Conservation (phyloP, 2,888 invertebrate genomes). For the Acanthacorydalis orientalis region DNA sequence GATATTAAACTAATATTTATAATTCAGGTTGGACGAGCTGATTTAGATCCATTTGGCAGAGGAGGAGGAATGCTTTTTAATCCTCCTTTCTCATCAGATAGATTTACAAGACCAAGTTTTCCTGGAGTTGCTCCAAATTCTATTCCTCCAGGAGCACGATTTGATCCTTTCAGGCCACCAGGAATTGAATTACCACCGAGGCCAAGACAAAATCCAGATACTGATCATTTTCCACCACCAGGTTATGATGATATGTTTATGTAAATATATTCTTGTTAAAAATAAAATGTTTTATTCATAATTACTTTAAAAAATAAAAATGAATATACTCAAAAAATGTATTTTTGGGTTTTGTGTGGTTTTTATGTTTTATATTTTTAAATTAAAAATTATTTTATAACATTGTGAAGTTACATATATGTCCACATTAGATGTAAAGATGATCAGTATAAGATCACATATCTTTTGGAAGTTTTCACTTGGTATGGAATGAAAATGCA, state of each 20-base stretch:
- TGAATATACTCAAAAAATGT: too few species aligned
- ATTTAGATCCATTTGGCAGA: conserved; percentile 58
- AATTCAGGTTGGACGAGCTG: conserved; percentile 46
- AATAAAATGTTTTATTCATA: background rate
- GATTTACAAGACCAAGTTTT: conserved; percentile 12
- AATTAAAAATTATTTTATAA: too few species aligned
- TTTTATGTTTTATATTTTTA: too few species aligned
- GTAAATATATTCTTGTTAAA: conserved; percentile 24
- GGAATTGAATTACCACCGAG: conserved; percentile 28
- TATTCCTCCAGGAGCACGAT: conserved; percentile 64
- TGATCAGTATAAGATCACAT: too few species aligned
- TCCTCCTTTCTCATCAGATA: conserved; percentile 27
- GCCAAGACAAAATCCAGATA: conserved; percentile 35
- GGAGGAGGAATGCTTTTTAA: conserved; percentile 64
- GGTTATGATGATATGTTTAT: conserved; percentile 62
- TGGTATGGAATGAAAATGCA: too few species aligned
- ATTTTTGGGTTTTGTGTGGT: too few species aligned
- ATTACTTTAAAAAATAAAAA: too few species aligned
- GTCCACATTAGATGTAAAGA: too few species aligned
- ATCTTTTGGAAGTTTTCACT: too few species aligned
- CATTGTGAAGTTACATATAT: too few species aligned
- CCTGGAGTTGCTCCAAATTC: conserved; percentile 27
- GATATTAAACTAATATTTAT: background rate
- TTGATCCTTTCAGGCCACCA: conserved; percentile 68
- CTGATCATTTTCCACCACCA: conserved; percentile 61